Evolutionary conservation across 2,888 invertebrate genomes (phyloP).

Genomic region (Epistrophe grossulariae): DNA sequence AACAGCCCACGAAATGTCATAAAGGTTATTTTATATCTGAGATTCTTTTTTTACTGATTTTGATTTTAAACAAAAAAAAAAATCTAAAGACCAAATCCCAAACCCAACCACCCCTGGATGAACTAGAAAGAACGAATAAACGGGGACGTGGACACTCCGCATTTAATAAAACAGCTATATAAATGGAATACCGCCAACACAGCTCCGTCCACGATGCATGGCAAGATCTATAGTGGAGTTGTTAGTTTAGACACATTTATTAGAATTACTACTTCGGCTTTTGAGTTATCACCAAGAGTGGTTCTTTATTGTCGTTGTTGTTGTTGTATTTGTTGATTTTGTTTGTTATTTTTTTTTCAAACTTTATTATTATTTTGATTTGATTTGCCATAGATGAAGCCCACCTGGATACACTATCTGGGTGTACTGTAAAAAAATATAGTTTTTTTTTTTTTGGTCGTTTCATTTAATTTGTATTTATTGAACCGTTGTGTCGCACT

Average conservation of each 20-base stretch:
- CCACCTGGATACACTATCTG: constrained; percentile 59
- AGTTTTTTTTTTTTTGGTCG: constrained; percentile 9
- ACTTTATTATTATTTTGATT: constrained; percentile 75
- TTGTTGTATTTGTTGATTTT: constrained; percentile 10
- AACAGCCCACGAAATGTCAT: constrained; percentile 55
- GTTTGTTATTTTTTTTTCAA: not conserved
- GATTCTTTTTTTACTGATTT: constrained; percentile 19
- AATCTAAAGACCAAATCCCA: not conserved
- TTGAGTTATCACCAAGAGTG: constrained; percentile 67
- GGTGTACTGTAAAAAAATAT: constrained; percentile 12
- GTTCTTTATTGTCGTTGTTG: constrained; percentile 20
- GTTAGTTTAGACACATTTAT: constrained; percentile 74
- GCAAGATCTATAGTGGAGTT: constrained; percentile 54
- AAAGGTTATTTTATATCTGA: constrained; percentile 39
- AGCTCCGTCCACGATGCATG: constrained; percentile 24
- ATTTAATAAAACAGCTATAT: constrained; percentile 18
- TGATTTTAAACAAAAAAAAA: not conserved
- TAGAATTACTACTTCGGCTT: constrained; percentile 63
- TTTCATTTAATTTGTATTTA: constrained; percentile 40
- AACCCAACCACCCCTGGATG: not conserved
- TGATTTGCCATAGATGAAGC: constrained; percentile 71
- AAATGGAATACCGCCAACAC: constrained; percentile 67
- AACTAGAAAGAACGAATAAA: not conserved
- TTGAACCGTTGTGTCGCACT: constrained; percentile 54
- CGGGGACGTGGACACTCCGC: constrained; percentile 36